These are phyloP conservation scores for Itoplectis maculator DNA, from an alignment of 2,888 invertebrate genomes.

Conservation along the genomic window DNA sequence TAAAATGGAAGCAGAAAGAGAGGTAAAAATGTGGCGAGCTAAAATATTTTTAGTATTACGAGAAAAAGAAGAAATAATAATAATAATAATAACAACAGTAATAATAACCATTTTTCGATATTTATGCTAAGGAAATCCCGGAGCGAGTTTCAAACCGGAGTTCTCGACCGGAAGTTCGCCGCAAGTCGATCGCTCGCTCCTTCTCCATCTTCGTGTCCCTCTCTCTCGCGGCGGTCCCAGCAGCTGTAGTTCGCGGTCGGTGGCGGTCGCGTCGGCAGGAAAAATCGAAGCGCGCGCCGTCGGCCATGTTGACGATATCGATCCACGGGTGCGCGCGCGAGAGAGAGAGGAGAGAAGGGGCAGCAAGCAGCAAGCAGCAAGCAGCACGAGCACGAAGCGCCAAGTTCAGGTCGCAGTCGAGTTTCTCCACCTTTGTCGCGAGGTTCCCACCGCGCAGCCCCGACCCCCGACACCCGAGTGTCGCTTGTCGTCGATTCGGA, in stretches of 20 bases:
- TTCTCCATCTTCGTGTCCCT: neutral
- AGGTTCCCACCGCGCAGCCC: conserved; percentile 68
- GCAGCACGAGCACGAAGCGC: conserved; percentile 59
- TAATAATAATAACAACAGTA: no score
- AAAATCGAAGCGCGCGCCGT: conserved; percentile 41
- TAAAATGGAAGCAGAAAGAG: no score
- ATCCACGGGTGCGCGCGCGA: no score
- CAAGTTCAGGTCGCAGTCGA: conserved; percentile 75
- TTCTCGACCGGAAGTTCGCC: neutral
- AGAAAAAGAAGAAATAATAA: no score
- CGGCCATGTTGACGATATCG: conserved; percentile 55
- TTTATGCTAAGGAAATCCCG: no score
- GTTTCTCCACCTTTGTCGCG: conserved; percentile 78
- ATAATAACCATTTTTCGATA: no score
- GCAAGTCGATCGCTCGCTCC: neutral
- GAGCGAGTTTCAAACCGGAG: neutral
- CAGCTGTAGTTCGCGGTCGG: conserved; percentile 3
- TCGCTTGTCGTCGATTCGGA: conserved; percentile 32
- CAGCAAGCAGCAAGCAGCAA: no score
- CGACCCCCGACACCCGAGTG: conserved; percentile 55
- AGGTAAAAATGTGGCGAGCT: neutral
- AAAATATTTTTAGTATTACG: neutral
- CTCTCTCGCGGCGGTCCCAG: neutral
- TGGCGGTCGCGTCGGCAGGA: neutral
- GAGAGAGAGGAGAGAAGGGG: neutral